Evolutionary conservation across 1,140 invertebrate genomes (phyloP), one percentile per base, ranked within the genome.

Genomic region (Harlomillsia oculata): DNA sequence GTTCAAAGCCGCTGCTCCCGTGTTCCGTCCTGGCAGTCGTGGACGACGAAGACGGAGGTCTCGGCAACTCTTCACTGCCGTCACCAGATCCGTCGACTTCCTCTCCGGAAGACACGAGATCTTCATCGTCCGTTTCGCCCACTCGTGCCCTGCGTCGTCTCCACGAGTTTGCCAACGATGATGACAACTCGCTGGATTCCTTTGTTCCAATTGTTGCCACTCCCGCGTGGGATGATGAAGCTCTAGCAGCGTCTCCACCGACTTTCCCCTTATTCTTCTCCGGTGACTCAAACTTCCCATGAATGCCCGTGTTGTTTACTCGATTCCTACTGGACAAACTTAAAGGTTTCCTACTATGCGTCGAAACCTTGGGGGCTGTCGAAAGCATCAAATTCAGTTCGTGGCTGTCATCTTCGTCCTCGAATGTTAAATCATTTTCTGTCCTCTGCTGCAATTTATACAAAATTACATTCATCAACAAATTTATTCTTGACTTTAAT

Each of bases 41-140:
- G 32, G 46, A 34, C 14, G 46, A 13, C 23, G 21, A 9, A 14
- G n/a, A 23, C 28, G 3, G 25, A 23, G 13, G 16, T 21, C 25
- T 4, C 20, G 25, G 48, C 20, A 25, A 3, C 6, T 20, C 26
- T 50, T 50, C 48, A 20, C 16, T 16, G 16, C 16, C 20, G n/a
- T n/a, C 43, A 13, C 55, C 60, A 16, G 60, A 62, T 5, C 55
- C 55, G n/a, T 34, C 34, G 9, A 41, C 55, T 14, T 55, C 48
- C 23, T 50, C 60, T 6, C 48, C 52, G 20, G 26, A 28, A 14
- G 28, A 36, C 16, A 62, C 34, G 37, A 62, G 56, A 58, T 62
- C 60, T 43, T 62, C 60, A 41, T 62, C 60, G 45, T 62, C 60
- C 14, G 55, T 54, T 29, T 54, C 50, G n/a, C 50, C 14, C 9